Base-by-base conservation (phyloP, 2,797 vertebrate species). In the Phoxinus dragarum region DNA sequence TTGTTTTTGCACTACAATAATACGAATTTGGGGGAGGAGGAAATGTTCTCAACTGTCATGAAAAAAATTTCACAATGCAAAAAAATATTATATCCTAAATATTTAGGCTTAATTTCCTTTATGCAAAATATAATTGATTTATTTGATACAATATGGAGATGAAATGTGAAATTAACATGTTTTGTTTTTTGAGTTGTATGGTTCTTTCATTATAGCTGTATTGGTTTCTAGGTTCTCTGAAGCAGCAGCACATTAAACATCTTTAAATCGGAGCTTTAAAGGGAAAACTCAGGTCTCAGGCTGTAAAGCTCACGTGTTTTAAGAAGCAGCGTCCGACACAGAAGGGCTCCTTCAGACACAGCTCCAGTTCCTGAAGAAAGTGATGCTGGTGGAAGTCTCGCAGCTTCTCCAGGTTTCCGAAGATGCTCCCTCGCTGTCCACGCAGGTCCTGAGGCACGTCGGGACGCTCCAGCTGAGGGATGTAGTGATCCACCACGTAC, bases 381-480 rank as follows among this genome's bases (percentile, higher is more conserved):
- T 94, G 88, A 86, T 95, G 96, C 11, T 89, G 92, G 90, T 97
- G 96, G 89, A 97, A 97, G 88, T 96, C 95, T 17, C 95, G 93
- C 34, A 97, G 95, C 80, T 96, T 97, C 84, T 97, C 96, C 80
- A 97, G 87, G 90, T 96, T 97, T 19, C 96, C 96, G 17, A 97
- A 97, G 88, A 96, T 92, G 89, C 89, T 93, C 36, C 94, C 95
- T 86, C 95, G 94, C 88, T 96, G 96, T 81, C 96, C 96, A 75
- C 96, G 91, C 31, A 96, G 94, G 88, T 95, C 94, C 90, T 96
- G 95, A 4, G 96, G 96, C 3, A 96, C 95, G 6, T 96, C 95
- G 0, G 91, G 66, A 56, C 95, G 92, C 90, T 96, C 96, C 86
- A 97, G 91, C 91, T 96, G 94, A 0, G 95, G 94, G 72, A 96